These are phyloP conservation scores for Onychostoma macrolepis DNA, from an alignment of 2,113 vertebrate species.

Conservation along the genomic window DNA sequence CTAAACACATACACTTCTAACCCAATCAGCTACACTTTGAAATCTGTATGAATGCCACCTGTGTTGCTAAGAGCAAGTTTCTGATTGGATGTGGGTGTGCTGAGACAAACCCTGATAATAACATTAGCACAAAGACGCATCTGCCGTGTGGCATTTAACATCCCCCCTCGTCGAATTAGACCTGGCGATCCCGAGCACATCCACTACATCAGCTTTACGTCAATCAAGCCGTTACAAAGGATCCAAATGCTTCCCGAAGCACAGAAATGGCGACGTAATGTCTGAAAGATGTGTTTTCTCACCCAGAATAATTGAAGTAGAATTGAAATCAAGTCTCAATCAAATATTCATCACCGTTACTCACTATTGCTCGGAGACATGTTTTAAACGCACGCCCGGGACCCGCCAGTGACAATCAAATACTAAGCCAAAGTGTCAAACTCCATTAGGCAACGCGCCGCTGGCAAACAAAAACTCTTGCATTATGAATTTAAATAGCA, in stretches of 20 bases:
- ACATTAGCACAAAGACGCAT: neutral
- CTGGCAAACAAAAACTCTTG: conserved; percentile 41
- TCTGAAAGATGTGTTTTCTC: conserved; percentile 19
- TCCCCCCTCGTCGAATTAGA: neutral
- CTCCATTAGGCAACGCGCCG: conserved; percentile 45
- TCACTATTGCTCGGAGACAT: conserved; percentile 26
- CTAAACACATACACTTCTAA: conserved; percentile 48
- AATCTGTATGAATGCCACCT: conserved; percentile 53
- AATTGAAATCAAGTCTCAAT: conserved; percentile 36
- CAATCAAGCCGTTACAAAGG: neutral
- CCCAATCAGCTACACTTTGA: conserved; percentile 52
- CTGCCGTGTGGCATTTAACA: conserved; percentile 7
- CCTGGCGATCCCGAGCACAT: neutral
- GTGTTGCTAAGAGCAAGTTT: conserved; percentile 52
- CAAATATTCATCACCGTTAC: conserved; percentile 32
- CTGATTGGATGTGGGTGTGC: conserved; percentile 16
- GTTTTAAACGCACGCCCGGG: neutral
- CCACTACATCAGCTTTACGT: neutral
- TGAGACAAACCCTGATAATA: conserved; percentile 14
- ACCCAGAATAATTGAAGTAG: conserved; percentile 26
- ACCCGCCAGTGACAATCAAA: conserved; percentile 4
- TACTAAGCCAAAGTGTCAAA: conserved; percentile 38
- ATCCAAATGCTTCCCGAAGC: neutral
- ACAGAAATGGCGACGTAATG: neutral
- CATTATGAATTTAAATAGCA: conserved; percentile 73